A percentile compares a stretch with the other conserved stretches of the same genome.
These are phyloP conservation scores for Agrotis clavis DNA, from an alignment of 2,888 invertebrate species.

Conservation along the genomic window DNA sequence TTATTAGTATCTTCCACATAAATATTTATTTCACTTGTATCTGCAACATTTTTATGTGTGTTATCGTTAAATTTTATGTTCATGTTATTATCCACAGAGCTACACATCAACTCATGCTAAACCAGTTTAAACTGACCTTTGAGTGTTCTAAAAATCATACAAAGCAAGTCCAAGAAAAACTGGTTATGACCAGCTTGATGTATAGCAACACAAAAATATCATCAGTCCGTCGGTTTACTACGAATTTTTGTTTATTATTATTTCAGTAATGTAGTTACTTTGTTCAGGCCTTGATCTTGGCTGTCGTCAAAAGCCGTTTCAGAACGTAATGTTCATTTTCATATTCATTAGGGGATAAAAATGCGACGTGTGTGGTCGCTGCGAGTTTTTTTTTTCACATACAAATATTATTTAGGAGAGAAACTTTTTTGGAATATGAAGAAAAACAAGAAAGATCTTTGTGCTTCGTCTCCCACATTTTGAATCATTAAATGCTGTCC, in stretches of 20 bases:
- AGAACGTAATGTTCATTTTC: constrained; percentile 38
- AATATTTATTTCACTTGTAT: constrained; percentile 31
- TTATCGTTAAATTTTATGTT: constrained; percentile 56
- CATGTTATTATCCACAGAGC: constrained; percentile 6
- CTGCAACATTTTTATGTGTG: constrained; percentile 24
- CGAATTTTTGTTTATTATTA: constrained; percentile 35
- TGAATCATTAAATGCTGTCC: no score
- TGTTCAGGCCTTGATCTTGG: constrained; percentile 27
- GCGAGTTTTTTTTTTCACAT: constrained; percentile 11
- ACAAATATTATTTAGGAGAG: neutral
- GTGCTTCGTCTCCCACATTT: no score
- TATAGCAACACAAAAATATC: constrained; percentile 38
- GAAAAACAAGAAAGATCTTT: neutral
- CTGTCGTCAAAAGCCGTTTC: constrained; percentile 23
- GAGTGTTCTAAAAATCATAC: no score
- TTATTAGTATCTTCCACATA: constrained; percentile 21
- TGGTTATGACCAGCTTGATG: no score
- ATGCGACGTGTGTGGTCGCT: constrained; percentile 30
- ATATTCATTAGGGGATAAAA: constrained; percentile 52
- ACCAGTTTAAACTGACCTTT: no score
- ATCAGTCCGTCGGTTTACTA: constrained; percentile 18
- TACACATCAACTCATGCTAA: no score
- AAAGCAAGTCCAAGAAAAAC: no score
- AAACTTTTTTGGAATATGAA: constrained; percentile 1
- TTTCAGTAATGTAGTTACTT: constrained; percentile 35